Conservation (phyloP, 1,140 invertebrate species). For the Hycleus phaleratus region DNA sequence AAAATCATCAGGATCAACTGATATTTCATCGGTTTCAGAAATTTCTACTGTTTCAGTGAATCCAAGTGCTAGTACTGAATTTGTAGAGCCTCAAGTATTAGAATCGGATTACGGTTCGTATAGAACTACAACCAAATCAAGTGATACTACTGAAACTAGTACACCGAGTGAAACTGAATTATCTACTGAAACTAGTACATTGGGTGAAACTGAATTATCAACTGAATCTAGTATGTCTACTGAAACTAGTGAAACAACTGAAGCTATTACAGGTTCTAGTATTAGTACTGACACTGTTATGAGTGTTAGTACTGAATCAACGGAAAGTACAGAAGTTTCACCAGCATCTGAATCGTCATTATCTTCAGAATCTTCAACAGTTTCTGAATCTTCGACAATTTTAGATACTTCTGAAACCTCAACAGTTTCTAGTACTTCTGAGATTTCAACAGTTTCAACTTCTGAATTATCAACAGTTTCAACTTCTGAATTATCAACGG, state of each 20-base stretch:
- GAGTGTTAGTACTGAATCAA: slow-evolving; percentile 11
- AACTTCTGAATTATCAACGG: background rate
- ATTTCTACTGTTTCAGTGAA: no score
- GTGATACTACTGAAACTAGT: slow-evolving; percentile 20
- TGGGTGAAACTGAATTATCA: no score
- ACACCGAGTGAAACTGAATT: background rate
- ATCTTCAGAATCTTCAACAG: slow-evolving; percentile 10
- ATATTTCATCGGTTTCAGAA: background rate
- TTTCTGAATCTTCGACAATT: slow-evolving; percentile 5
- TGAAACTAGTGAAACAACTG: background rate
- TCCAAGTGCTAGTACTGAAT: no score
- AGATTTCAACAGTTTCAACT: slow-evolving; percentile 16
- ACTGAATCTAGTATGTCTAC: no score
- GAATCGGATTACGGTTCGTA: no score
- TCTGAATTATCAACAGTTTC: slow-evolving; percentile 16
- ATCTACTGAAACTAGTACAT: no score
- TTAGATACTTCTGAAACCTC: no score
- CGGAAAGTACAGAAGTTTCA: background rate
- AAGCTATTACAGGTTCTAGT: background rate
- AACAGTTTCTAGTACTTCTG: background rate
- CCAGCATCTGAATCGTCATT: slow-evolving; percentile 16
- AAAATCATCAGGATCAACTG: background rate
- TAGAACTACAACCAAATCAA: background rate
- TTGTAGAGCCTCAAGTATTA: no score
- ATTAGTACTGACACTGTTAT: slow-evolving; percentile 9